phyloP scores from a whole-genome alignment of 2,113 vertebrate species.

The Serinus canaria region DNA sequence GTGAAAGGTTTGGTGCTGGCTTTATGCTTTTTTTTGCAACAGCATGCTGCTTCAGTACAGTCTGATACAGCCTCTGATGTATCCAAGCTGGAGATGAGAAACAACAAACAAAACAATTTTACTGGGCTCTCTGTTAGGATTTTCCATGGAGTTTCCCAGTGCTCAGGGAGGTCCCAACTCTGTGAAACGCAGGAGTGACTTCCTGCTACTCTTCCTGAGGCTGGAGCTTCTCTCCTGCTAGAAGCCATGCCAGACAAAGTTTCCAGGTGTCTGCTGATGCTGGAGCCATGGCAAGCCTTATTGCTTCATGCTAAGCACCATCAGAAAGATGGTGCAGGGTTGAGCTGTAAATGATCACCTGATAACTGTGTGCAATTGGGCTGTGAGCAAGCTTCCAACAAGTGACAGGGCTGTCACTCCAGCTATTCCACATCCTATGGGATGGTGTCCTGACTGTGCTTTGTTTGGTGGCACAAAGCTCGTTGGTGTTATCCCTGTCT shows the following conservation, averaged over 20 bases:
- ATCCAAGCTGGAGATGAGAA: not conserved
- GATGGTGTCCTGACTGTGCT: not conserved
- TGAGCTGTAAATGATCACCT: not conserved
- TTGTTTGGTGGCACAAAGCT: not conserved
- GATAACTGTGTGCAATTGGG: not conserved
- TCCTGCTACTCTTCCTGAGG: not conserved
- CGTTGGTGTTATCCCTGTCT: not conserved
- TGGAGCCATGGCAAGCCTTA: not conserved
- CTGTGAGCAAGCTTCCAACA: not conserved
- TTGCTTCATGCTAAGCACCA: not conserved
- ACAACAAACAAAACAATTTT: not conserved
- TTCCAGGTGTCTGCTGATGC: not conserved
- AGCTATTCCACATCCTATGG: not conserved
- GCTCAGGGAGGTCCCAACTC: not conserved
- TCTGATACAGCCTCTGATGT: not conserved
- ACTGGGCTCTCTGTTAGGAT: not conserved
- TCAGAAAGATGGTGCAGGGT: not conserved
- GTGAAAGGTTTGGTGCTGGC: constrained; percentile 24
- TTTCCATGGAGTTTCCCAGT: not conserved
- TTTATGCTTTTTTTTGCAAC: constrained; percentile 2
- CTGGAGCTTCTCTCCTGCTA: not conserved
- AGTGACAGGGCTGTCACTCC: not conserved
- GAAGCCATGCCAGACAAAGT: not conserved
- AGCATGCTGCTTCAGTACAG: not conserved
- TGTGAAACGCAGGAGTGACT: not conserved